phyloP scores from a whole-genome alignment of 2,888 invertebrate genomes.

The Synanthedon andrenaeformis region DNA sequence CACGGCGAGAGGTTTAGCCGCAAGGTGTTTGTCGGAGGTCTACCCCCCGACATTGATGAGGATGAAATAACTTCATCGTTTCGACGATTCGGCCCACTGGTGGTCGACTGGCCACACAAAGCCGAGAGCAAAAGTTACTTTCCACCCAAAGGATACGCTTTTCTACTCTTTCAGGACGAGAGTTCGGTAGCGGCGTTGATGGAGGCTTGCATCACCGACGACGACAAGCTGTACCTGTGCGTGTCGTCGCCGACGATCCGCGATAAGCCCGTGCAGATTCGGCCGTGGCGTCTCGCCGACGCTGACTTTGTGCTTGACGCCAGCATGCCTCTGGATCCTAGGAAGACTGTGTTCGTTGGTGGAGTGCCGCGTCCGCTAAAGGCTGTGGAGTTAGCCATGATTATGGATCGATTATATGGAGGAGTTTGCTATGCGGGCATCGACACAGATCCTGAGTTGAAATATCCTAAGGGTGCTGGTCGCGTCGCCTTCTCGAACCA shows the following conservation, averaged over 20 bases:
- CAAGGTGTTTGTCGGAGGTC: slow-evolving; percentile 98
- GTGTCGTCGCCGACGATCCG: slow-evolving; percentile 99
- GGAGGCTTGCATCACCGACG: slow-evolving; percentile 97
- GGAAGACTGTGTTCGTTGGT: slow-evolving; percentile 99
- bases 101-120: slow-evolving; percentile 99
- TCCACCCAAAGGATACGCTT: slow-evolving; percentile 97
- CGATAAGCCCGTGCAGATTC: slow-evolving; percentile 98
- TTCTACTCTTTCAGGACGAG: slow-evolving; percentile 95
- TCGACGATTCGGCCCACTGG: slow-evolving; percentile 95
- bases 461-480: slow-evolving; percentile 99
- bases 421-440: slow-evolving; percentile 99
- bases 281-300: slow-evolving; percentile 97
- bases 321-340: slow-evolving; percentile 95
- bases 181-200: slow-evolving; percentile 96
- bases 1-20: slow-evolving; percentile 89
- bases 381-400: slow-evolving; percentile 98
- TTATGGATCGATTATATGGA: slow-evolving; percentile 98
- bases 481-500: slow-evolving; percentile 99
- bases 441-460: slow-evolving; percentile 98
- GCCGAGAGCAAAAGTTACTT: slow-evolving; percentile 99
- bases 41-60: slow-evolving; percentile 99
- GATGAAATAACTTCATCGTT: slow-evolving; percentile 98
- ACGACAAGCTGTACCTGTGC: slow-evolving; percentile 96
- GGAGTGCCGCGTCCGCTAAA: slow-evolving; percentile 99
- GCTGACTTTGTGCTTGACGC: slow-evolving; percentile 98